Evolutionary conservation across 1,140 invertebrate species (phyloP), one percentile per base, ranked within the genome.

Genomic region (Thaumetopoea pityocampa): DNA sequence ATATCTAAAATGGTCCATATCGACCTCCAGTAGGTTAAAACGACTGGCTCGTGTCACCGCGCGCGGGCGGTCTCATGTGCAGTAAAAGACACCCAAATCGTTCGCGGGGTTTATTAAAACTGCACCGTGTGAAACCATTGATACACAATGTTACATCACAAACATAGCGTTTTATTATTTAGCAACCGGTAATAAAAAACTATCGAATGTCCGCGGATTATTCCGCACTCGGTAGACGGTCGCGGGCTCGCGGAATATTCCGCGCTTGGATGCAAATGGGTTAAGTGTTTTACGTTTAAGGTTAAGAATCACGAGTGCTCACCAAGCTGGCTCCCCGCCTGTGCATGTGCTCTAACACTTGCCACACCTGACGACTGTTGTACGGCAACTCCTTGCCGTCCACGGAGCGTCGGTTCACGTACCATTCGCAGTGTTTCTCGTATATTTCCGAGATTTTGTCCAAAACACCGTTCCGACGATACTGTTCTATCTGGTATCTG

Each of bases 331-430:
- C 91, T 6, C 82, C 73, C 3, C 85, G 61, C 18, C 83, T 81
- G 24, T 88, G 62, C 24, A 88, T 66, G 65, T 89, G 70, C 15
- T 89, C 69, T 1, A 92, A 65, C 17, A 87, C 57, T 63, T 94
- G 90, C 94, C 94, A 96, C 30, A 89, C 88, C 48, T 91, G 89
- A 3, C 95, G 81, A 2, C 88, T 82, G 67, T 95, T 96, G 33
- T 79, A 57, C 3, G 69, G 63, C 5, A 74, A 55, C 2, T 73
- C 50, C 0, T 67, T 63, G 20, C 73, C 65, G 7, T 85, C 81
- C 15, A 80, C 60, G 0, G 81, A 57, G 6, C 59, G 42, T 4
- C 80, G 64, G 18, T 81, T 73, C 3, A 90, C 54, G 68, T 93
- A 94, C 87, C 92, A 91, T 9, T 91, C 76, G 56, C 90, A 88